Percentiles rank a stretch among this genome's conserved stretches.
Evolutionary conservation across 2,113 vertebrate species (phyloP).

Genomic region (Caranx melampygus): DNA sequence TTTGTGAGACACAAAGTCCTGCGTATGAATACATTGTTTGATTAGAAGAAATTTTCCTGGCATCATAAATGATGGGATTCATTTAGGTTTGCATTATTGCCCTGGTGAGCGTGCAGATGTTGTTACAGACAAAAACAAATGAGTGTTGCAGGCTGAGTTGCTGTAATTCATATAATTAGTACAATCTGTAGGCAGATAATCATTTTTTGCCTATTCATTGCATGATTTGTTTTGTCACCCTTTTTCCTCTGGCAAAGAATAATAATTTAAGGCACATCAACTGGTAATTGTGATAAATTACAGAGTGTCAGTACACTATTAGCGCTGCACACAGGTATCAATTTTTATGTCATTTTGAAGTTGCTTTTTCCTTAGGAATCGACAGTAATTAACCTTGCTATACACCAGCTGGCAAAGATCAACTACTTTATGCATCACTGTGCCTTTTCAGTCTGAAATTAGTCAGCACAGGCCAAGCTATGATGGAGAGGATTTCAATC

Average conservation of each 20-base stretch:
- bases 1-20: background rate
- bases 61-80: slow-evolving; percentile 57
- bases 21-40: slow-evolving; percentile 26
- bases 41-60: slow-evolving; percentile 25
- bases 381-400: slow-evolving; percentile 80
- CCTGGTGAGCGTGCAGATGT: slow-evolving; percentile 62
- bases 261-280: slow-evolving; percentile 80
- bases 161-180: slow-evolving; percentile 83
- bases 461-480: slow-evolving; percentile 22
- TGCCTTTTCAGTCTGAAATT: slow-evolving; percentile 49
- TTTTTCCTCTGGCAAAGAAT: slow-evolving; percentile 78
- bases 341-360: slow-evolving; percentile 78
- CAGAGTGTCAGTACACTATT: slow-evolving; percentile 74
- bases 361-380: slow-evolving; percentile 73
- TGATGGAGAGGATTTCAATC: slow-evolving; percentile 43
- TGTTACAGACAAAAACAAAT: slow-evolving; percentile 74
- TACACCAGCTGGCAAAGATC: slow-evolving; percentile 77
- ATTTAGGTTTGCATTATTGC: slow-evolving; percentile 63
- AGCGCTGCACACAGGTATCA: slow-evolving; percentile 80
- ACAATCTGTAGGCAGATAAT: slow-evolving; percentile 79
- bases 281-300: slow-evolving; percentile 87
- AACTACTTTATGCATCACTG: slow-evolving; percentile 63
- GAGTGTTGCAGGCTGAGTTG: slow-evolving; percentile 66
- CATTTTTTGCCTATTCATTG: slow-evolving; percentile 78
- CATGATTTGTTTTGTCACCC: slow-evolving; percentile 80